A percentile compares a stretch with the other conserved stretches of the same genome.
Conservation (phyloP, 92 coral and sea anemone genomes). For the Paramuricea clavata region DNA sequence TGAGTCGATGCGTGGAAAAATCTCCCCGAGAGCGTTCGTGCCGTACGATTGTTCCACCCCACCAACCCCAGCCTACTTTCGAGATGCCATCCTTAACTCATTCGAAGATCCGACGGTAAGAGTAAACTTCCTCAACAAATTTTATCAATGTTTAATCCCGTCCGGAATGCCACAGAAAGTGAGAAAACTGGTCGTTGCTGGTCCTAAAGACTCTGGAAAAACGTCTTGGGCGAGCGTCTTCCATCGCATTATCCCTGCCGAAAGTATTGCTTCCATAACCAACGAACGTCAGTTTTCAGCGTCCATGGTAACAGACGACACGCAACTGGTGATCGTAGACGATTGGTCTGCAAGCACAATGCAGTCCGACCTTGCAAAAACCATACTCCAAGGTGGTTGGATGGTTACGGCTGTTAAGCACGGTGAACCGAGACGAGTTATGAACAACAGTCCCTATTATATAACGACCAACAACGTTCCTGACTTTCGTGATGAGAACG, state of each 20-base stretch:
- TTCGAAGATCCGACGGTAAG: neutral
- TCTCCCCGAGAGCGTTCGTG: conserved; percentile 27
- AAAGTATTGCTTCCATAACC: conserved; percentile 29
- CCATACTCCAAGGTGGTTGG: conserved; percentile 40
- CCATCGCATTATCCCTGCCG: neutral
- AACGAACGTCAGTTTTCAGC: conserved; percentile 32
- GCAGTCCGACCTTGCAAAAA: conserved; percentile 24
- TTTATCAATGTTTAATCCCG: conserved; percentile 27
- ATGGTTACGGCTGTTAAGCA: conserved; percentile 41
- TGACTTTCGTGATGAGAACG: conserved; percentile 35
- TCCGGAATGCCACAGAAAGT: conserved; percentile 37
- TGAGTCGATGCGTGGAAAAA: neutral
- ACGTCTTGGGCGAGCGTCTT: conserved; percentile 36
- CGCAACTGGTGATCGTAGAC: conserved; percentile 35
- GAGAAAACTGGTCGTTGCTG: conserved; percentile 23
- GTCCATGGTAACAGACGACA: conserved; percentile 33
- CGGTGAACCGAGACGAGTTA: conserved; percentile 3
- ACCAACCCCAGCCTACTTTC: conserved; percentile 13
- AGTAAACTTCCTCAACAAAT: conserved; percentile 43
- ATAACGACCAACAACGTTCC: conserved; percentile 37
- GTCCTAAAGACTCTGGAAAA: conserved; percentile 30
- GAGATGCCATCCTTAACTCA: conserved; percentile 27
- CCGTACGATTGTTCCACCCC: neutral
- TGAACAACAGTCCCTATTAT: conserved; percentile 14
- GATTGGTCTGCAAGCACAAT: conserved; percentile 28